These are phyloP conservation scores for Tribolium castaneum DNA, from an alignment of 1,140 invertebrate species.

Conservation along the genomic window DNA sequence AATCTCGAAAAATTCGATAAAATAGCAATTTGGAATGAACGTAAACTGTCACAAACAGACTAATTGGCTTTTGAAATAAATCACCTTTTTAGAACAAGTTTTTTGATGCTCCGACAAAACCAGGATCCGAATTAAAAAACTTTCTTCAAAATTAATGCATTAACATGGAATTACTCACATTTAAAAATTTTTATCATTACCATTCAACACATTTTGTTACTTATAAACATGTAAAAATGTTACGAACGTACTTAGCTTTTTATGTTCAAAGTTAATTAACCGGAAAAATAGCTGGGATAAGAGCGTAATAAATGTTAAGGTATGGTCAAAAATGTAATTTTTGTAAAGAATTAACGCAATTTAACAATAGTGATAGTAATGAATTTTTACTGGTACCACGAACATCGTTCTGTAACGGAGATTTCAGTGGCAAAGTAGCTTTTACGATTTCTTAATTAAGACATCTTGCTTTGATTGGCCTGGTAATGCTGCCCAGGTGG, in stretches of 20 bases:
- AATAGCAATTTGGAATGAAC: conserved; percentile 17
- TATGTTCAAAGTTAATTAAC: not conserved
- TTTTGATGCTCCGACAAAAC: conserved; percentile 8
- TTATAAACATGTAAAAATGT: not conserved
- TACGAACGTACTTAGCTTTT: not conserved
- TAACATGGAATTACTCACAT: not conserved
- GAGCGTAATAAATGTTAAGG: not conserved
- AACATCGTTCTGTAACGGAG: no score
- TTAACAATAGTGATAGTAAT: no score
- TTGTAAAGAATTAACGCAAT: not conserved
- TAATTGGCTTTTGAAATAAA: conserved; percentile 31
- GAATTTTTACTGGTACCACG: no score
- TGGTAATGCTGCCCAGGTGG: not conserved
- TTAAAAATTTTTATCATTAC: not conserved
- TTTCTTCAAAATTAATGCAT: conserved; percentile 14
- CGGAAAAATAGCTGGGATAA: not conserved
- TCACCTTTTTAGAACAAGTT: conserved; percentile 28
- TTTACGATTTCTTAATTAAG: conserved; percentile 18
- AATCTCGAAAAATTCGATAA: conserved; percentile 16
- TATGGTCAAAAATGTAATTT: not conserved
- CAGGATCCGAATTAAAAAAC: not conserved
- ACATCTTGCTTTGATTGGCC: not conserved
- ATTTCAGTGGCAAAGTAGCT: not conserved
- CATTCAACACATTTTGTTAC: not conserved
- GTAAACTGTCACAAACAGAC: conserved; percentile 15